Evolutionary conservation across 2,113 vertebrate species (phyloP).

Genomic region (Neodontobutis hainanensis): DNA sequence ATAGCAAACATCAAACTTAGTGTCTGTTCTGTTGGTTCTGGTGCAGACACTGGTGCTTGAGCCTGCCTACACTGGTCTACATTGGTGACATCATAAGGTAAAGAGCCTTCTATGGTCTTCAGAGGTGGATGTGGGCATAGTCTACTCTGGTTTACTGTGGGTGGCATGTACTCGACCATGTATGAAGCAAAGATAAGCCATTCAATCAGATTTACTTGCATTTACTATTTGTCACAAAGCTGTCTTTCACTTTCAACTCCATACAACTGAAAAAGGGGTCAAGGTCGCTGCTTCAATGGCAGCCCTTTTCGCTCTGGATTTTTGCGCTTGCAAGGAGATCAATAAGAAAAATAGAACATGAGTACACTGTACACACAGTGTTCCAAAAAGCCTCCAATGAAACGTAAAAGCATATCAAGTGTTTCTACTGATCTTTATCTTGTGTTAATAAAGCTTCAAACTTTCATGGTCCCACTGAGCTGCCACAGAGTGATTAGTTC

Average conservation of each 20-base stretch:
- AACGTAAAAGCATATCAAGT: neutral
- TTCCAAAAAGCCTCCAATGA: neutral
- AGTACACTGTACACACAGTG: neutral
- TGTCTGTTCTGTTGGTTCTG: no score
- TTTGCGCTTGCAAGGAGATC: neutral
- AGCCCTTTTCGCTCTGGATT: conserved; percentile 7
- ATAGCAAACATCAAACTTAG: no score
- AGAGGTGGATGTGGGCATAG: no score
- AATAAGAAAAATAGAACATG: neutral
- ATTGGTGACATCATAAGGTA: no score
- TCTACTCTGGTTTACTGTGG: no score
- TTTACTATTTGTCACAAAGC: neutral
- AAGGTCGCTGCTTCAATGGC: conserved; percentile 11
- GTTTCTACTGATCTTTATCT: conserved; percentile 46
- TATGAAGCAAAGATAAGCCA: neutral
- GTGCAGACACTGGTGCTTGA: no score
- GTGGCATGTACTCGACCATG: neutral
- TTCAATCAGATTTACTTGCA: neutral
- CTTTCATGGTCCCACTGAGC: conserved; percentile 28
- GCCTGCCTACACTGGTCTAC: no score
- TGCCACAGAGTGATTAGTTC: conserved; percentile 48
- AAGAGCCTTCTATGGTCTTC: no score
- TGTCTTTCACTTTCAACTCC: neutral
- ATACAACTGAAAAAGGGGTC: conserved; percentile 5
- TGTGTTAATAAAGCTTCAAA: conserved; percentile 61